phyloP scores from a whole-genome alignment of 2,113 vertebrate genomes.

The Triplophysa rosa region DNA sequence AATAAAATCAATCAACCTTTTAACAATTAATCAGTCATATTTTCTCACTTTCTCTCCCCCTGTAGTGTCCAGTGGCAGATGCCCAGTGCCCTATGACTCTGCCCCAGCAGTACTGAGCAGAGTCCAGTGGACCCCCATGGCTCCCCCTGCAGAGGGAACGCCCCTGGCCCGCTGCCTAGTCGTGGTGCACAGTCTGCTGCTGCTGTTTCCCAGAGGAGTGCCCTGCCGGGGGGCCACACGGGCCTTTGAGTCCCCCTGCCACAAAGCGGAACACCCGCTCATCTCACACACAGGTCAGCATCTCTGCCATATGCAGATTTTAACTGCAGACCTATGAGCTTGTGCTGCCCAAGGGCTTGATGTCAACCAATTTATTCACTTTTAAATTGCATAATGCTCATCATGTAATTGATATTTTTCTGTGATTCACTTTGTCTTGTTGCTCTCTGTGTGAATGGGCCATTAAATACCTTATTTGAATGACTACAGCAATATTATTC shows the following conservation, averaged over 20 bases:
- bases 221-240: constrained; percentile 65
- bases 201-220: constrained; percentile 66
- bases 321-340: neutral
- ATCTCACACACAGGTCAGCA: constrained; percentile 85
- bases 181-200: constrained; percentile 80
- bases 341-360: too few species aligned
- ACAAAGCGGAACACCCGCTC: constrained; percentile 83
- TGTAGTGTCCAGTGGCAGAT: constrained; percentile 78
- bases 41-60: constrained; percentile 43
- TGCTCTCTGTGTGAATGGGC: neutral
- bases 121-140: constrained; percentile 71
- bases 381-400: too few species aligned
- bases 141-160: constrained; percentile 70
- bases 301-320: neutral
- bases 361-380: too few species aligned
- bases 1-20: neutral
- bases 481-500: neutral
- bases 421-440: neutral
- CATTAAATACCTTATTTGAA: neutral
- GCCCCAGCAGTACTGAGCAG: constrained; percentile 75
- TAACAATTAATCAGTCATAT: constrained; percentile 17
- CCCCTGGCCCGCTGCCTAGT: constrained; percentile 76
- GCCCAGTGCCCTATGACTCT: constrained; percentile 68
- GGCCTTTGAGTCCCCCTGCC: constrained; percentile 77
- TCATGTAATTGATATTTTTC: too few species aligned